Evolutionary conservation across 2,888 invertebrate species (phyloP).

Genomic region (Epinotia nisella): DNA sequence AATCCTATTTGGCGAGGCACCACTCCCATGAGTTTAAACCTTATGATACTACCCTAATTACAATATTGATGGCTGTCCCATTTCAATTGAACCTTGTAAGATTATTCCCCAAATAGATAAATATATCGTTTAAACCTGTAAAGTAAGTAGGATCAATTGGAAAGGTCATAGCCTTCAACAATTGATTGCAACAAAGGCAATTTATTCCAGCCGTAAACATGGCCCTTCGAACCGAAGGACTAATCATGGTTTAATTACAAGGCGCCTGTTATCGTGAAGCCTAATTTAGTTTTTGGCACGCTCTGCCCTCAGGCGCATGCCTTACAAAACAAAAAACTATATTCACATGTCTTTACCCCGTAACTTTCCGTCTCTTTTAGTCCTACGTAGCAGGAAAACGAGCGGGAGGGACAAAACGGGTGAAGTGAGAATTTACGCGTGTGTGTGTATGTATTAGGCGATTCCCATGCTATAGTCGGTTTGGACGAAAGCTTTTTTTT

Average conservation of each 20-base stretch:
- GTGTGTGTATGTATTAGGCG: constrained; percentile 5
- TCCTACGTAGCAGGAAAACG: background rate
- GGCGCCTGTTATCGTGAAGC: constrained; percentile 38
- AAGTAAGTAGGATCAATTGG: too few relatives aligned
- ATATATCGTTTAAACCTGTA: too few relatives aligned
- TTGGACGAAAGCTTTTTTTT: constrained; percentile 27
- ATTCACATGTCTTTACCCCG: background rate
- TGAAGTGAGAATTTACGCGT: background rate
- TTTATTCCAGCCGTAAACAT: constrained; percentile 20
- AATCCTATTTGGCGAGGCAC: too few relatives aligned
- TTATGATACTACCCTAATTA: too few relatives aligned
- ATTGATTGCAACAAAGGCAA: background rate
- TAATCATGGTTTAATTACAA: constrained; percentile 47
- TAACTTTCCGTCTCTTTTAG: constrained; percentile 6
- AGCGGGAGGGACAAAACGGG: background rate
- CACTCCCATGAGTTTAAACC: too few relatives aligned
- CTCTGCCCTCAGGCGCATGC: constrained; percentile 49
- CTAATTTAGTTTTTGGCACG: constrained; percentile 55
- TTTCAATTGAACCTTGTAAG: too few relatives aligned
- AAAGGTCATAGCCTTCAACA: too few relatives aligned
- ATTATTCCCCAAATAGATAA: too few relatives aligned
- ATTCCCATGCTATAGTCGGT: constrained; percentile 32
- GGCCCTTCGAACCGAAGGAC: constrained; percentile 38
- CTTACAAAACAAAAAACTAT: constrained; percentile 13
- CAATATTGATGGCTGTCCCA: too few relatives aligned